Percentiles rank a stretch among this genome's conserved stretches.
phyloP scores from a whole-genome alignment of 2,888 invertebrate genomes.

The Ophonus ardosiacus region DNA sequence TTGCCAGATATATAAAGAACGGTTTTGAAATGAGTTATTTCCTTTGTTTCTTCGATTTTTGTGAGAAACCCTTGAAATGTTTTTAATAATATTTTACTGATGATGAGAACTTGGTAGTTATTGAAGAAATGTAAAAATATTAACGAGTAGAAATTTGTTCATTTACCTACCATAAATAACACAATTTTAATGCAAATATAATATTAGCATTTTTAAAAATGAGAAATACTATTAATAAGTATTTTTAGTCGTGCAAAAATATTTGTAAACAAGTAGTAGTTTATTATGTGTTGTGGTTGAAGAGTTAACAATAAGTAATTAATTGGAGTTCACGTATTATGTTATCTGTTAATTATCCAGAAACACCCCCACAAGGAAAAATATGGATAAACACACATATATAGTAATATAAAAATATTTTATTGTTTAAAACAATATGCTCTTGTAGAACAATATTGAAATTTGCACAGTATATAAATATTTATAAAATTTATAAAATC shows the following conservation, averaged over 20 bases:
- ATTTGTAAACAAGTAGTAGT: conserved; percentile 14
- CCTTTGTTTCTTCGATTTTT: too few species aligned
- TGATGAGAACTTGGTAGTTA: too few species aligned
- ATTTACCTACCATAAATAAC: too few species aligned
- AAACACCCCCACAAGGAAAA: conserved; percentile 44
- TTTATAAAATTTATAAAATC: not conserved
- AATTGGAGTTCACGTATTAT: not conserved
- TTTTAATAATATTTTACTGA: too few species aligned
- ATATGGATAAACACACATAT: not conserved
- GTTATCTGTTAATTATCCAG: conserved; percentile 19
- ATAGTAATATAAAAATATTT: not conserved
- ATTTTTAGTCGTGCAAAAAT: conserved; percentile 17
- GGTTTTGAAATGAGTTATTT: too few species aligned
- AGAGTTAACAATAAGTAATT: conserved; percentile 27
- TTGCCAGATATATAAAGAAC: too few species aligned
- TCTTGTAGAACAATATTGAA: too few species aligned
- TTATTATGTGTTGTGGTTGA: conserved; percentile 12
- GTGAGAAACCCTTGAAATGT: too few species aligned
- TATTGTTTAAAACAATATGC: not conserved
- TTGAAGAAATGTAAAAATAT: too few species aligned
- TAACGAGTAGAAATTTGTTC: too few species aligned
- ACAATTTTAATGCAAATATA: not conserved
- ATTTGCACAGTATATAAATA: not conserved
- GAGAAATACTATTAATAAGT: conserved; percentile 3
- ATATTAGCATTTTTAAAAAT: too few species aligned